Evolutionary conservation across 2,888 invertebrate species (phyloP).

Genomic region (Archips xylosteana): DNA sequence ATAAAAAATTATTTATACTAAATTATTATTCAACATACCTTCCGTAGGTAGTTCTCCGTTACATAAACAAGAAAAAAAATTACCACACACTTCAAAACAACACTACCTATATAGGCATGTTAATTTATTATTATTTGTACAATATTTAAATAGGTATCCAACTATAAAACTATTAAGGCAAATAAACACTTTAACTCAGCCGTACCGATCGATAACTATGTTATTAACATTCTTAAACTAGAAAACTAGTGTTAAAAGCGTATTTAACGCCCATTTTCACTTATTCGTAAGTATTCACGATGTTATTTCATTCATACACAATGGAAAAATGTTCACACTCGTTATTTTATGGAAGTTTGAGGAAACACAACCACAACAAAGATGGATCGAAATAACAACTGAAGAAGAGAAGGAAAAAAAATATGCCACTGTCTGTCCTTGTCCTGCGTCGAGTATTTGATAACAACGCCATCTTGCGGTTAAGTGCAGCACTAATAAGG

Average conservation of each 20-base stretch:
- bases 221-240: neutral
- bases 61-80: neutral
- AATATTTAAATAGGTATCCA: neutral
- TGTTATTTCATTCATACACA: neutral
- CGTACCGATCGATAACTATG: neutral
- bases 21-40: no score
- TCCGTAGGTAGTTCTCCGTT: neutral
- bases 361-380: conserved; percentile 50
- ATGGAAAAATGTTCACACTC: neutral
- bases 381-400: conserved; percentile 41
- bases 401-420: conserved; percentile 43
- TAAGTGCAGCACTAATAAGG: neutral
- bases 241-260: neutral
- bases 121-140: neutral
- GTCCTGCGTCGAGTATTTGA: conserved; percentile 2
- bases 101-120: no score
- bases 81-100: neutral
- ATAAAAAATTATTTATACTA: no score
- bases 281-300: neutral
- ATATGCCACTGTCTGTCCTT: conserved; percentile 23
- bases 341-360: neutral
- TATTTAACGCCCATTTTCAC: neutral
- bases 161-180: neutral
- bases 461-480: conserved; percentile 23
- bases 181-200: neutral